These are phyloP conservation scores for Lepus townsendii DNA, from an alignment of 2,797 vertebrate genomes.

Conservation along the genomic window DNA sequence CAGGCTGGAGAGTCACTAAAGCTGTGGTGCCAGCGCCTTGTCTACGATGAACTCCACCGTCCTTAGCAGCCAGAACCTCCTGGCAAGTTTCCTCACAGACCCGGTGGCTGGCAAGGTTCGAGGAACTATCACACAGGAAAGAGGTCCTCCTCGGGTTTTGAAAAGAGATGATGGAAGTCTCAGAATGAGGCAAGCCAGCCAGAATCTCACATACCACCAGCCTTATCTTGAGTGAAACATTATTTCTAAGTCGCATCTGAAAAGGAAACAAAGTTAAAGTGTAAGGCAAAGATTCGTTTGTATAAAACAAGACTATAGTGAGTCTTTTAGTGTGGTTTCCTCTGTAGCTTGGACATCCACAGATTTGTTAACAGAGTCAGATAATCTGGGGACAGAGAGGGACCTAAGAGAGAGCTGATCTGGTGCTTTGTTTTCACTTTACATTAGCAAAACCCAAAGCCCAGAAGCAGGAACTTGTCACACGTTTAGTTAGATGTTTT, in stretches of 20 bases:
- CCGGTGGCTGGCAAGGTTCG: slow-evolving; percentile 81
- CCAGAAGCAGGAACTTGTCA: neutral
- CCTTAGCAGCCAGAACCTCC: slow-evolving; percentile 81
- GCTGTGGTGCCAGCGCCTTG: slow-evolving; percentile 83
- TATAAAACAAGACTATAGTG: neutral
- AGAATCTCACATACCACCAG: slow-evolving; percentile 80
- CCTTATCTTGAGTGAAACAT: slow-evolving; percentile 64
- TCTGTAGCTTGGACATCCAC: slow-evolving; percentile 69
- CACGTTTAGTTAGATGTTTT: neutral
- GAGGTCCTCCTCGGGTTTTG: slow-evolving; percentile 82
- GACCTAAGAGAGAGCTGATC: neutral
- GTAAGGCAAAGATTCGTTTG: neutral
- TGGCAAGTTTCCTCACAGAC: slow-evolving; percentile 82
- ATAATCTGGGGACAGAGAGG: neutral
- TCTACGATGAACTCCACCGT: slow-evolving; percentile 84
- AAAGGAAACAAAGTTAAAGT: slow-evolving; percentile 56
- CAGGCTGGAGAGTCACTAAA: slow-evolving; percentile 84
- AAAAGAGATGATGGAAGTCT: slow-evolving; percentile 82
- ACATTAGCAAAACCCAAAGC: neutral
- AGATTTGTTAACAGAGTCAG: slow-evolving; percentile 21
- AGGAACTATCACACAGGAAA: slow-evolving; percentile 79
- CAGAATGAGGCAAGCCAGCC: slow-evolving; percentile 77
- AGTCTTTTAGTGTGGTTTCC: neutral
- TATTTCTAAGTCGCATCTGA: slow-evolving; percentile 61
- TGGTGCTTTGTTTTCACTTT: neutral